Conservation (phyloP, 2,797 vertebrate species). For the Huso huso region DNA sequence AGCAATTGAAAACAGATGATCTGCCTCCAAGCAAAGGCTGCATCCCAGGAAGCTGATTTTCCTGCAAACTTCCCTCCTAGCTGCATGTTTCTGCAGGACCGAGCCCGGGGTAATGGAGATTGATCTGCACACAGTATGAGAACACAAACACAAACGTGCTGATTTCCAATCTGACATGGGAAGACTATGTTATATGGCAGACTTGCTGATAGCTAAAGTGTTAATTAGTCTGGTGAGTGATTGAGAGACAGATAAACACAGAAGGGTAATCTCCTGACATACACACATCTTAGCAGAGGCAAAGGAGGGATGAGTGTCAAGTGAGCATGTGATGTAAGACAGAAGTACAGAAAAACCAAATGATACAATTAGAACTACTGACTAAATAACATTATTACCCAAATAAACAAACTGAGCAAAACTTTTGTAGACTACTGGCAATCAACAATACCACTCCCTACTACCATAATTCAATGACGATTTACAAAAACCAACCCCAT, state of each 20-base stretch:
- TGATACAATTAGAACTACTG: constrained; percentile 11
- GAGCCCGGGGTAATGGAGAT: background rate
- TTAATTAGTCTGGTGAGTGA: constrained; percentile 16
- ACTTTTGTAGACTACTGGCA: too few species aligned
- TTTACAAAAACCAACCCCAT: too few species aligned
- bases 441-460: too few species aligned
- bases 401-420: too few species aligned
- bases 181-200: background rate
- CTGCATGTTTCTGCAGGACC: background rate
- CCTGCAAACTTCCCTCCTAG: background rate
- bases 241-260: constrained; percentile 45
- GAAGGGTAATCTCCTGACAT: constrained; percentile 52
- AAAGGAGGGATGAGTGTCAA: constrained; percentile 40
- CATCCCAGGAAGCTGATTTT: too few species aligned
- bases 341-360: constrained; percentile 1
- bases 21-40: too few species aligned
- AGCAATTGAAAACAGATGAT: too few species aligned
- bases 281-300: constrained; percentile 23
- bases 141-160: too few species aligned
- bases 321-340: constrained; percentile 19
- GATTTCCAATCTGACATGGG: too few species aligned
- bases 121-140: background rate
- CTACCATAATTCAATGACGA: too few species aligned
- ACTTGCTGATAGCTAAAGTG: background rate
- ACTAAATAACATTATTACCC: background rate